Percentiles rank a stretch among this genome's conserved stretches.
Conservation (phyloP, 2,797 vertebrate genomes). For the Carapus acus region DNA sequence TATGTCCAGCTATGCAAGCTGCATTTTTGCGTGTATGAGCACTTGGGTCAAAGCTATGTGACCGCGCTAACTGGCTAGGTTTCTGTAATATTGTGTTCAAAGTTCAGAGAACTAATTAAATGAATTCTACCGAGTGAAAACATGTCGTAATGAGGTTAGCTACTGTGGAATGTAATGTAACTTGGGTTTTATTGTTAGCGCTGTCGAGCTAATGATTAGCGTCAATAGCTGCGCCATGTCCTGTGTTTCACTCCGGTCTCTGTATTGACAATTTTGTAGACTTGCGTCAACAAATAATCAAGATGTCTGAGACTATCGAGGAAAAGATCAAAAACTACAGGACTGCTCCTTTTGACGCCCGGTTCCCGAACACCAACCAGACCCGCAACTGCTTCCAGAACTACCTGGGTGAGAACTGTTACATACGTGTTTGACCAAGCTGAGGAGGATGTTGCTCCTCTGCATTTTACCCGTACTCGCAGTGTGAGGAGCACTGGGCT, state of each 20-base stretch:
- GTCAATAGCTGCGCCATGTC: fast-evolving
- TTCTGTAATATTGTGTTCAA: not conserved
- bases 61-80: too few relatives aligned
- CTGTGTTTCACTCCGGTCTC: not conserved
- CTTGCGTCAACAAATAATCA: not conserved
- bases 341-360: slow-evolving; percentile 78
- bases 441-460: too few relatives aligned
- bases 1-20: not conserved
- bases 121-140: too few relatives aligned
- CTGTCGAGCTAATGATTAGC: not conserved
- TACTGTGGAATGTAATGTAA: too few relatives aligned
- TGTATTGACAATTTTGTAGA: not conserved
- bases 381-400: slow-evolving; percentile 81
- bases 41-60: not conserved
- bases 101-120: not conserved
- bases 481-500: too few relatives aligned
- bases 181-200: too few relatives aligned
- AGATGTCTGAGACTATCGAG: slow-evolving; percentile 68
- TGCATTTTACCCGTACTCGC: too few relatives aligned
- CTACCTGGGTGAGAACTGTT: slow-evolving; percentile 68
- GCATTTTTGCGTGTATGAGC: slow-evolving; percentile 1
- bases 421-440: not conserved
- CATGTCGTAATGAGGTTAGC: too few relatives aligned
- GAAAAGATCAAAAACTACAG: slow-evolving; percentile 75
- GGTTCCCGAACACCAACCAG: slow-evolving; percentile 81